These are phyloP conservation scores for Podilymbus podiceps DNA, from an alignment of 2,113 vertebrate genomes.

Conservation along the genomic window DNA sequence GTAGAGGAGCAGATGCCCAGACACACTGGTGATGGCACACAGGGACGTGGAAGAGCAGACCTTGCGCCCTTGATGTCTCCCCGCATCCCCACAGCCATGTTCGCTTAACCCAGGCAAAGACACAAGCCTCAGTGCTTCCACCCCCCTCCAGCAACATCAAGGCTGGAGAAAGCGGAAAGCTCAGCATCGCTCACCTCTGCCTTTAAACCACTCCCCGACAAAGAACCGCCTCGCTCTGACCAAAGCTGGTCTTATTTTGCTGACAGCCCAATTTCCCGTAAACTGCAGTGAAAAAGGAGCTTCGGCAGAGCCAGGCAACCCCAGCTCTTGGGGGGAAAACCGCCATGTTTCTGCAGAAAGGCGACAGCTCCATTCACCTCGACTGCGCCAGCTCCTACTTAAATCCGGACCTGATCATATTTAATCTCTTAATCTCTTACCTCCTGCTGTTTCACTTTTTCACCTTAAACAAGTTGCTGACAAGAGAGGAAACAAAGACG, in stretches of 20 bases:
- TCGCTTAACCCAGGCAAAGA: not conserved
- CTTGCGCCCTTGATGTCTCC: not conserved
- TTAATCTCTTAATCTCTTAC: slow-evolving; percentile 15
- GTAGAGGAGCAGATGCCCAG: not conserved
- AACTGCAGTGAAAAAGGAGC: not conserved
- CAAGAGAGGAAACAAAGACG: not conserved
- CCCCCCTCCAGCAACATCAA: not conserved
- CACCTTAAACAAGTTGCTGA: not conserved
- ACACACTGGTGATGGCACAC: not conserved
- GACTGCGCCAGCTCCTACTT: not conserved
- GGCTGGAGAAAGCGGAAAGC: not conserved
- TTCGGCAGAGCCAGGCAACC: not conserved
- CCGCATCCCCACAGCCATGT: not conserved
- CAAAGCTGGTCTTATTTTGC: not conserved
- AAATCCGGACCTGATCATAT: not conserved
- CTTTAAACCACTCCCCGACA: not conserved
- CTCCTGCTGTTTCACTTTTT: slow-evolving; percentile 34
- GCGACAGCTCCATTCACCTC: not conserved
- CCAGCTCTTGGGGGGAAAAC: not conserved
- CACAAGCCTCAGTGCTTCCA: not conserved
- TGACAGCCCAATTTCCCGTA: not conserved
- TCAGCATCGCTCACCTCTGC: not conserved
- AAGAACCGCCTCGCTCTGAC: accelerated
- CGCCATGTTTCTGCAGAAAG: not conserved
- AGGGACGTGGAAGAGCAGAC: not conserved